These are phyloP conservation scores for Scomber scombrus DNA, from an alignment of 2,113 vertebrate genomes.

Conservation along the genomic window DNA sequence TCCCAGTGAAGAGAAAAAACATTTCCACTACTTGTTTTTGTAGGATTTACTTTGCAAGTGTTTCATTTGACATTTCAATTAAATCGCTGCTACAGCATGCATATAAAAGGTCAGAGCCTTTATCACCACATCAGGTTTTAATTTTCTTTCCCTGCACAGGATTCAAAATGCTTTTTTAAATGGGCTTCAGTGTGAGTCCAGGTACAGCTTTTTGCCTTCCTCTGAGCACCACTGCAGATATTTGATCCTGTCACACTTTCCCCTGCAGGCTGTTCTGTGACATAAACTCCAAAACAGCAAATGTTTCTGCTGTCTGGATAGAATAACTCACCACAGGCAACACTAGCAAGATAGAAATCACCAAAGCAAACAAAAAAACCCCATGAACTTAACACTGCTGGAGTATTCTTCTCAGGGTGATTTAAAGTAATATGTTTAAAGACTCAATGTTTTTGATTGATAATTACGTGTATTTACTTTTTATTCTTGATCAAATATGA, in stretches of 20 bases:
- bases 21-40: not conserved
- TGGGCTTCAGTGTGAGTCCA: not conserved
- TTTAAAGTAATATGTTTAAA: not conserved
- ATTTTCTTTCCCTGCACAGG: not conserved
- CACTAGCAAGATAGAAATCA: not conserved
- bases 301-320: constrained; percentile 3
- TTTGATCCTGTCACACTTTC: not conserved
- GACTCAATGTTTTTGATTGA: not conserved
- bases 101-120: no score
- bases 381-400: no score
- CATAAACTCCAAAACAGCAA: not conserved
- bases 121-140: not conserved
- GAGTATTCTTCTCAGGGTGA: not conserved
- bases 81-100: no score
- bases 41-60: no score
- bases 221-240: not conserved
- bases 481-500: not conserved
- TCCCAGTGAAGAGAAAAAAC: not conserved
- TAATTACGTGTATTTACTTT: not conserved
- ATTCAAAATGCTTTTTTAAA: not conserved
- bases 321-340: not conserved
- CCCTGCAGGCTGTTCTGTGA: not conserved
- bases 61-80: no score
- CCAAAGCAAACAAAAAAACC: not conserved
- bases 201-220: not conserved